Base-by-base conservation (phyloP, 2,797 vertebrate genomes). In the Darevskia mixta region DNA sequence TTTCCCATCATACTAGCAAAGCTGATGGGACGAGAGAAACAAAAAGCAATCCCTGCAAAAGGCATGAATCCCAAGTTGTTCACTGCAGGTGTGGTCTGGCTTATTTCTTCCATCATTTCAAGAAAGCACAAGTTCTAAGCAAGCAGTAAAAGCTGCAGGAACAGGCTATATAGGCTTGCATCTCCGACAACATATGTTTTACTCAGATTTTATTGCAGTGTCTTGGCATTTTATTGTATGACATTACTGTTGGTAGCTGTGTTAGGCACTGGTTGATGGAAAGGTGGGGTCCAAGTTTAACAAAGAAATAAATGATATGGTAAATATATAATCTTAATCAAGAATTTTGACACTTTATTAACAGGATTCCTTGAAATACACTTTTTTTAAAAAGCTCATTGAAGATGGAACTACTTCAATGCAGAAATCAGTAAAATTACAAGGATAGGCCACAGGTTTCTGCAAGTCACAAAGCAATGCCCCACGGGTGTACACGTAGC, bases 311-410 rank as follows among this genome's bases (percentile, higher is more conserved):
- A 64, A 73, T 32, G 17, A 18, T 38, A 73, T 35, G 15, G 15
- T 79, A 10, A 49, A 55, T 55, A 32, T 55, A 27, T 32, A 79
- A 29, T 55, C 45, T 79, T n/a, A 55, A 32, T 79, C 45, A 55
- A 32, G 8, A 32, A 79, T 27, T 58, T 20, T 73, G 32, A 35
- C n/a, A 79, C 55, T 58, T 32, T 64, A 38, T 61, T 35, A n/a
- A 35, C 55, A 35, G 32, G 18, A 61, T 88, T 86, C 61, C 77
- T 75, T 73, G 35, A 82, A 91, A 85, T 2, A 8, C n/a, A 38
- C 35, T 83, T 55, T 55, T 55, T 55, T 4, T 43, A 69, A 84
- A 64, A 41, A 49, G 38, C 82, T 9, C 27, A 25, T 91, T 88
- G n/a, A 83, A 11, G 86, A 90, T 0, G 6, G 27, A 77, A 35